A percentile compares a stretch with the other conserved stretches of the same genome.
Evolutionary conservation across 2,888 invertebrate genomes (phyloP).

Genomic region (Torymus tubicola): DNA sequence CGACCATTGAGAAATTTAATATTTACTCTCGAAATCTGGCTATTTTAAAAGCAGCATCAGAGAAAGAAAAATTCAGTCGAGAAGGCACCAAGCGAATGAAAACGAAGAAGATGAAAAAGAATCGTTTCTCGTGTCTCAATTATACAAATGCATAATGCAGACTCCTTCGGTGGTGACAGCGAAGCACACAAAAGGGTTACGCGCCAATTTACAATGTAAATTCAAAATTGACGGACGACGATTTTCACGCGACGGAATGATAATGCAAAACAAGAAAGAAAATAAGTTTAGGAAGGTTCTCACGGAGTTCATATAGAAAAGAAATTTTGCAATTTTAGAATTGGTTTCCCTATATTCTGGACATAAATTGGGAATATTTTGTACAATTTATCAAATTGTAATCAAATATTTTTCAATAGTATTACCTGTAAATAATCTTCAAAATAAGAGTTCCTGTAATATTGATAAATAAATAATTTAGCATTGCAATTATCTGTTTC

Average conservation of each 20-base stretch:
- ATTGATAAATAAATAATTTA: too few relatives aligned
- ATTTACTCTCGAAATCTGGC: constrained; percentile 7
- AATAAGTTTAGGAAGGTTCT: too few relatives aligned
- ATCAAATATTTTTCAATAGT: too few relatives aligned
- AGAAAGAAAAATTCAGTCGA: not conserved
- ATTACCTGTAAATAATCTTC: too few relatives aligned
- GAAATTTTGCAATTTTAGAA: too few relatives aligned
- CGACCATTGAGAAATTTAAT: constrained; percentile 10
- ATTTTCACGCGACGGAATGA: constrained; percentile 20
- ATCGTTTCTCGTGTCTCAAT: constrained; percentile 34
- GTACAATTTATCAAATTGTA: too few relatives aligned
- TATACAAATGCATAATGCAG: constrained; percentile 47
- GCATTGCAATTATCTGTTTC: too few relatives aligned
- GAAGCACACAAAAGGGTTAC: not conserved
- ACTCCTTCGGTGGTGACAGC: not conserved
- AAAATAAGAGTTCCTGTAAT: too few relatives aligned
- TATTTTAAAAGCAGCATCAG: not conserved
- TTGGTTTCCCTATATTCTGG: too few relatives aligned
- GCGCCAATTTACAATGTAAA: constrained; percentile 33
- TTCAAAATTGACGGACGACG: constrained; percentile 30
- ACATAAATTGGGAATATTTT: too few relatives aligned
- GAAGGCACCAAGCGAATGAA: not conserved
- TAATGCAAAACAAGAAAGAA: not conserved
- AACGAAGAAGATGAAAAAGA: constrained; percentile 9
- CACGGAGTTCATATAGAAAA: too few relatives aligned